Evolutionary conservation across 2,113 vertebrate species (phyloP), one percentile per base, ranked within the genome.

Genomic region (Hystrix brachyura): DNA sequence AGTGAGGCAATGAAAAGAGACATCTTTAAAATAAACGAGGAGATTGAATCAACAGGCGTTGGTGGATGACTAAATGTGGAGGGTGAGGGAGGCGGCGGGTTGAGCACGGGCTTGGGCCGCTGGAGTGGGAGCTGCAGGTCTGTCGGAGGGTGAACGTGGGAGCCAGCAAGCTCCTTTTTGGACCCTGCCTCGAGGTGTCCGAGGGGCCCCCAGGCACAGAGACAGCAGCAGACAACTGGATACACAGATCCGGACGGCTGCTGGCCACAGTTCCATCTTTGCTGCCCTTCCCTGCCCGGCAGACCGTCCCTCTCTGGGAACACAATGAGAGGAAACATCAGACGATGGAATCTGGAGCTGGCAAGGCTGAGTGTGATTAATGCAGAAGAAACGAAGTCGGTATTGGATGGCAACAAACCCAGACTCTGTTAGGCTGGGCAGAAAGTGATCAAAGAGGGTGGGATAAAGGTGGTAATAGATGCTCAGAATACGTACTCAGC

Each of bases 311-410:
- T 89, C 67, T 14, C 12, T 17, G 65, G 67, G 23, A 93, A 18
- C 89, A 93, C 84, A 96, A 91, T 87, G 86, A 79, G 91, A 96
- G 93, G 95, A 97, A 96, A 93, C 91, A 80, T 53, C 78, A 96
- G 97, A 86, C 15, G 34, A 32, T 34, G 89, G 96, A 67, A 93
- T 93, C 72, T 84, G 93, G 79, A 84, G 83, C 29, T 95, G 97
- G 96, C 93, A 93, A 48, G 74, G 43, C 64, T 7, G 27, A 81
- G 90, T 25, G 46, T 97, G 96, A 97, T 96, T 87, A 95, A 96
- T 90, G 94, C 84, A 62, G 95, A 91, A 97, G 96, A 97, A 85
- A 92, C 71, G 94, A 94, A 93, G 95, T 90, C 57, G 3, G 94
- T 80, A 76, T 87, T 79, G 89, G 91, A 97, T 95, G 92, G 83